Conservation (phyloP, 2,888 invertebrate genomes). For the Papilio demoleus region DNA sequence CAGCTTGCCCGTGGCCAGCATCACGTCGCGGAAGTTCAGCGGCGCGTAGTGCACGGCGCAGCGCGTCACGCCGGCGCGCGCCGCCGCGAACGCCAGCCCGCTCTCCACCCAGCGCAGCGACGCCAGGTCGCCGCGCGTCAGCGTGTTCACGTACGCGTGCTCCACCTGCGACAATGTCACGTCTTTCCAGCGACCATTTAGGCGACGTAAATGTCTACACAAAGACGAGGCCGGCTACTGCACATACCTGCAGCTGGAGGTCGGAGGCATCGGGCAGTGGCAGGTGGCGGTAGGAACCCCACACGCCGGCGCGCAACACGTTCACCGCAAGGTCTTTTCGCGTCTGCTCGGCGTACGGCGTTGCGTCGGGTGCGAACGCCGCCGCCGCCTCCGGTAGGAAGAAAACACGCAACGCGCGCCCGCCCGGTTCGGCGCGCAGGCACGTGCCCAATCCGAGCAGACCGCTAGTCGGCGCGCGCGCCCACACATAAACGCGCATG, state of each 20-base stretch:
- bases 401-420: conserved; percentile 88
- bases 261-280: conserved; percentile 79
- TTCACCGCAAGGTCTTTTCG: conserved; percentile 93
- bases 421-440: conserved; percentile 93
- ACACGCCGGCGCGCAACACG: conserved; percentile 90
- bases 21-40: conserved; percentile 98
- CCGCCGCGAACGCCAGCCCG: conserved; percentile 74
- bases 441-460: conserved; percentile 95
- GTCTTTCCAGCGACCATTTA: too few relatives aligned
- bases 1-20: conserved; percentile 98
- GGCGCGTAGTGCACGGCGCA: conserved; percentile 97
- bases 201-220: too few relatives aligned
- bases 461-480: conserved; percentile 88
- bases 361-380: conserved; percentile 83
- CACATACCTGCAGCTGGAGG: conserved; percentile 78
- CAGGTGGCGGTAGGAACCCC: conserved; percentile 95
- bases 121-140: conserved; percentile 96
- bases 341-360: conserved; percentile 86
- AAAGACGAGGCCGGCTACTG: too few relatives aligned
- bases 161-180: conserved; percentile 84
- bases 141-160: conserved; percentile 97
- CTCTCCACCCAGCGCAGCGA: conserved; percentile 97
- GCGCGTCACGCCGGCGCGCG: conserved; percentile 83
- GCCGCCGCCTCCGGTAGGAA: conserved; percentile 87
- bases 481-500: conserved; percentile 86